Conservation (phyloP, 2,113 vertebrate genomes). For the Haplochromis vanheusdeni region DNA sequence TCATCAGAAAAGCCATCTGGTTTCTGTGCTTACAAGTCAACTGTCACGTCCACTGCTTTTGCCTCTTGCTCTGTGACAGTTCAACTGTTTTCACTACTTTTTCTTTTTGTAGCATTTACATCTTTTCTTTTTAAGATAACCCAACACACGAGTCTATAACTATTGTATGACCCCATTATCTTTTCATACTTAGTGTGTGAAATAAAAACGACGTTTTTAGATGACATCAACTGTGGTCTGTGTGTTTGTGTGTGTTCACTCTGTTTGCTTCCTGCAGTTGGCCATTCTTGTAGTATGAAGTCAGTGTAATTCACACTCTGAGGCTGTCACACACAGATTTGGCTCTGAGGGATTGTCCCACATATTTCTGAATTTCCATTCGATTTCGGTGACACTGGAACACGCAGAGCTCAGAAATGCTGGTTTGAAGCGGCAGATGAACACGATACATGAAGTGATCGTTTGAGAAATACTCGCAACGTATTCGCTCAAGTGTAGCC, state of each 20-base stretch:
- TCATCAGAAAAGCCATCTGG: not conserved
- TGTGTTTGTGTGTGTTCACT: not conserved
- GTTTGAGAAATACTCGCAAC: not conserved
- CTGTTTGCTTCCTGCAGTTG: not conserved
- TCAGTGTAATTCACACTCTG: conserved; percentile 30
- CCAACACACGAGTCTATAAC: not conserved
- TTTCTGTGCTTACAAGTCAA: not conserved
- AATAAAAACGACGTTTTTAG: not conserved
- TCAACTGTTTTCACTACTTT: not conserved
- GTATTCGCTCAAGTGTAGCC: not conserved
- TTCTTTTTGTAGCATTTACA: not conserved
- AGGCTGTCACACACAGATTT: not conserved
- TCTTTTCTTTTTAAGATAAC: not conserved
- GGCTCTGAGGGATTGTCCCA: not conserved
- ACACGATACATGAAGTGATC: not conserved
- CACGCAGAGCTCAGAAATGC: not conserved
- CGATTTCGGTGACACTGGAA: not conserved
- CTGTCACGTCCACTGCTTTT: not conserved
- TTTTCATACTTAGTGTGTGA: not conserved
- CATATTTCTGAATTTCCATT: conserved; percentile 17
- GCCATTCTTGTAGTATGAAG: conserved; percentile 48
- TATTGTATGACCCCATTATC: not conserved
- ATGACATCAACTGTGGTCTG: not conserved
- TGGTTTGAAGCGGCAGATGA: not conserved
- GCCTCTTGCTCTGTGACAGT: not conserved